These are phyloP conservation scores for Butastur rufipennis DNA, from an alignment of 2,113 vertebrate genomes.

Conservation along the genomic window DNA sequence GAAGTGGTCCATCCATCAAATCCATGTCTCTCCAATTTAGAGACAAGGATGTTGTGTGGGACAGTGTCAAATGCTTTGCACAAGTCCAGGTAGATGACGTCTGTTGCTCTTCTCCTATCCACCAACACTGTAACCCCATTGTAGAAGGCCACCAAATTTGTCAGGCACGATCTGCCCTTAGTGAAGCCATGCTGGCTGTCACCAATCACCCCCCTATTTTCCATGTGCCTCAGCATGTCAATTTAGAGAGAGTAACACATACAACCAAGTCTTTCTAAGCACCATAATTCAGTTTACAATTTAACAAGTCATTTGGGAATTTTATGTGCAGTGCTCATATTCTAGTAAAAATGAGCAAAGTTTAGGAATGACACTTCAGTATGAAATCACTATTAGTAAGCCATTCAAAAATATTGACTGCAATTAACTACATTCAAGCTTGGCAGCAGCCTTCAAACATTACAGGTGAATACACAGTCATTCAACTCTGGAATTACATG, in stretches of 20 bases:
- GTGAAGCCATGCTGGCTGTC: too few species aligned
- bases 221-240: not conserved
- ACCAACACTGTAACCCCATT: too few species aligned
- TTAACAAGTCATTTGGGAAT: constrained; percentile 50
- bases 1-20: too few species aligned
- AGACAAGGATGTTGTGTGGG: too few species aligned
- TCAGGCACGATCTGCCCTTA: too few species aligned
- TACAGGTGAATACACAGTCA: constrained; percentile 61
- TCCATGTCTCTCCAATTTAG: too few species aligned
- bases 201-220: too few species aligned
- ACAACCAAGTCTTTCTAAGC: constrained; percentile 20
- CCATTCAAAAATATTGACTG: constrained; percentile 69
- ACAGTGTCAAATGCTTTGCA: too few species aligned
- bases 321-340: constrained; percentile 31
- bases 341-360: constrained; percentile 52
- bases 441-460: constrained; percentile 65
- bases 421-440: constrained; percentile 60
- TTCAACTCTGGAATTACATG: constrained; percentile 59
- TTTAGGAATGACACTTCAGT: constrained; percentile 57
- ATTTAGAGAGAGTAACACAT: not conserved
- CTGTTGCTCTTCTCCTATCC: too few species aligned
- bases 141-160: too few species aligned
- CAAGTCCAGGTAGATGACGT: too few species aligned
- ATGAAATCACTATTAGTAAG: constrained; percentile 64
- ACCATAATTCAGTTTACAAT: constrained; percentile 44